These are phyloP conservation scores for Apis laboriosa DNA, from an alignment of 1,140 invertebrate species.

Conservation along the genomic window DNA sequence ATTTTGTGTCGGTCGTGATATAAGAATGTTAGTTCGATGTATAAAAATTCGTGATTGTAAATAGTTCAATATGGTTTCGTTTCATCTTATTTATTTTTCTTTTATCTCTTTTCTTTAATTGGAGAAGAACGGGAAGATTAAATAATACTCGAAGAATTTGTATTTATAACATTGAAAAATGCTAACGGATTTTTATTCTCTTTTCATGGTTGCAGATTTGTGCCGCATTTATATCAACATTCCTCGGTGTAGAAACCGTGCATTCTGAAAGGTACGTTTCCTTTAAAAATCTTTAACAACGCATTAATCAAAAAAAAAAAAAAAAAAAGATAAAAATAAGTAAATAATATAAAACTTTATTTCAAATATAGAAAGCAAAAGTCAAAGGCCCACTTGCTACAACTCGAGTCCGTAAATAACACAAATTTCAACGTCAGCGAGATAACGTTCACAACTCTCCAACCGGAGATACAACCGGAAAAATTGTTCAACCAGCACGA, in stretches of 20 bases:
- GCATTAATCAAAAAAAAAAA: neutral
- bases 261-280: conserved; percentile 34
- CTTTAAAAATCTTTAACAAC: neutral
- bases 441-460: conserved; percentile 25
- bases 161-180: neutral
- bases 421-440: neutral
- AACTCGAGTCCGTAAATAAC: neutral
- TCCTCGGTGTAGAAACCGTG: conserved; percentile 22
- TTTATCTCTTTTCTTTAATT: too few species aligned
- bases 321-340: neutral
- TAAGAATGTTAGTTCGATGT: too few species aligned
- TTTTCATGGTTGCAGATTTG: conserved; percentile 40
- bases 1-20: too few species aligned
- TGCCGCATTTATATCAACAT: conserved; percentile 34
- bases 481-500: too few species aligned
- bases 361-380: too few species aligned
- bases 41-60: too few species aligned
- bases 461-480: neutral
- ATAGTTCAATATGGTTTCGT: too few species aligned
- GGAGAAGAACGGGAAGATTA: neutral
- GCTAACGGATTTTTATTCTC: neutral
- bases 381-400: neutral
- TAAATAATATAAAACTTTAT: neutral
- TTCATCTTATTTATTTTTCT: too few species aligned
- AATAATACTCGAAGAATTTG: neutral